Evolutionary conservation across 2,888 invertebrate species (phyloP).

Genomic region (Nebria brevicollis): DNA sequence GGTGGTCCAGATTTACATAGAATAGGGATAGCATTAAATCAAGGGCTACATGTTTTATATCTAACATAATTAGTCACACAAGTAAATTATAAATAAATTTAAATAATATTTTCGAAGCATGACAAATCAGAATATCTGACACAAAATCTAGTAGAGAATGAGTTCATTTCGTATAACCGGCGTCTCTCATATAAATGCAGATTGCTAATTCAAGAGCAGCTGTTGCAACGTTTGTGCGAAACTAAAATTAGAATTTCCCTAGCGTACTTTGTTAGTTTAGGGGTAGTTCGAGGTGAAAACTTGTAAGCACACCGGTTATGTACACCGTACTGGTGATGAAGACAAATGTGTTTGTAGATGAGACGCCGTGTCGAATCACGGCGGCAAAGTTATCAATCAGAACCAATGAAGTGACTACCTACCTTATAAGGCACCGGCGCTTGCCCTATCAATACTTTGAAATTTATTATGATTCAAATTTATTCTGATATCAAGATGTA

Average conservation of each 20-base stretch:
- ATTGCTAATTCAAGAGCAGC: neutral
- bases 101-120: neutral
- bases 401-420: neutral
- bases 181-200: too few relatives aligned
- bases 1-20: slow-evolving; percentile 41
- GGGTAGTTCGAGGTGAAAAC: neutral
- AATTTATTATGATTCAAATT: neutral
- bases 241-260: neutral
- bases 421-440: neutral
- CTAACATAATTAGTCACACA: neutral
- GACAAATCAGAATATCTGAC: neutral
- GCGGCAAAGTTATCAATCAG: slow-evolving; percentile 28
- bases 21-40: slow-evolving; percentile 36
- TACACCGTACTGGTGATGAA: slow-evolving; percentile 20
- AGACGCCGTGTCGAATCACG: slow-evolving; percentile 32
- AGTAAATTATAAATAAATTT: neutral
- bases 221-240: neutral
- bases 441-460: neutral
- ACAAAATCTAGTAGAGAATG: neutral
- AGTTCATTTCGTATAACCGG: too few relatives aligned
- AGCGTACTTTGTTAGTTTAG: neutral
- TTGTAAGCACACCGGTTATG: neutral
- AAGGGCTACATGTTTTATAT: neutral
- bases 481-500: neutral
- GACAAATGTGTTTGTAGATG: slow-evolving; percentile 34